Conservation (phyloP, 2,888 invertebrate species). For the Drosophila pseudotalamancana region DNA sequence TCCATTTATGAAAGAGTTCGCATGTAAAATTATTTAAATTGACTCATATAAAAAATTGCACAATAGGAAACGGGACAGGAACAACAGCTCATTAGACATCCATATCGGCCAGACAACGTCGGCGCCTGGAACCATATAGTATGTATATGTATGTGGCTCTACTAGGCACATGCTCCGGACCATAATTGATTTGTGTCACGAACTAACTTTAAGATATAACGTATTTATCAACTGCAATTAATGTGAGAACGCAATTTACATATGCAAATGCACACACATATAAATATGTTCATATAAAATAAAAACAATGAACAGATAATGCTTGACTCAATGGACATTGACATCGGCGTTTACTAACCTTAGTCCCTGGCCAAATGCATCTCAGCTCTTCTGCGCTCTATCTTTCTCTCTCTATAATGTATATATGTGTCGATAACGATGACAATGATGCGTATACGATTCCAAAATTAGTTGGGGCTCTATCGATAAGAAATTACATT, state of each 20-base stretch:
- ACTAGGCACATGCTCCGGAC: conserved; percentile 40
- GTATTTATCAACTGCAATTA: conserved; percentile 43
- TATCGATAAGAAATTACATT: conserved; percentile 30
- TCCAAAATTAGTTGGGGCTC: background rate
- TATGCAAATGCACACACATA: background rate
- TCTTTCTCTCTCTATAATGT: conserved; percentile 14
- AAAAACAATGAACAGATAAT: conserved; percentile 62
- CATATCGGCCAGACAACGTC: conserved; percentile 55
- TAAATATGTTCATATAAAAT: conserved; percentile 20
- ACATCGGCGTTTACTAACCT: conserved; percentile 62
- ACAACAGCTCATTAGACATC: conserved; percentile 42
- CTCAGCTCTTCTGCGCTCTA: conserved; percentile 23
- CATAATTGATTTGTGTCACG: conserved; percentile 70
- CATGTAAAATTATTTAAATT: conserved; percentile 66
- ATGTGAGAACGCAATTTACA: conserved; percentile 34
- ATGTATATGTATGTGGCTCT: conserved; percentile 21
- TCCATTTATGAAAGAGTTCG: conserved; percentile 50
- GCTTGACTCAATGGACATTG: conserved; percentile 63
- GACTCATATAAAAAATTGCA: conserved; percentile 68
- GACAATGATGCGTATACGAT: conserved; percentile 13
- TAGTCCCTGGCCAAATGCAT: conserved; percentile 31
- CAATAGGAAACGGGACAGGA: conserved; percentile 56
- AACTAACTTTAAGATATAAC: conserved; percentile 50
- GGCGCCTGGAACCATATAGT: conserved; percentile 12
- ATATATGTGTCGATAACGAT: conserved; percentile 41